Evolutionary conservation across 2,888 invertebrate genomes (phyloP), one percentile per base, ranked within the genome.

Genomic region (Drosophila maculinotata): DNA sequence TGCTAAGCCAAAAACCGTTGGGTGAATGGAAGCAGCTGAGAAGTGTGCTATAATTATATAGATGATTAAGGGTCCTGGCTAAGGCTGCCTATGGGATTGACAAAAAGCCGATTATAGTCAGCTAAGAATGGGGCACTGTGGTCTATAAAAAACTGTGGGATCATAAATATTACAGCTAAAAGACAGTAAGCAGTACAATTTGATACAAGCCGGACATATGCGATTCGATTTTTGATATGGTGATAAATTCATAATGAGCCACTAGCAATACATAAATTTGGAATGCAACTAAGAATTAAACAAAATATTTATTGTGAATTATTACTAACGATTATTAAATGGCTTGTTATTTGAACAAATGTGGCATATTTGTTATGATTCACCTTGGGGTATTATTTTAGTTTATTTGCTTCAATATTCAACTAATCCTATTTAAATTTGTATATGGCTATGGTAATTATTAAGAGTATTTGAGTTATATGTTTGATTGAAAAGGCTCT

Each of bases 1-100:
- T 84, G 82, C 68, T 70, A 51, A 41, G 68, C 56, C 49, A 49
- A 52, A 67, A 42, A 28, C 28, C 20, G 28, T 30, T 39, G 42
- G 44, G 25, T 30, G 30, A 15, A 25, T 26, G 7, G n/a, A 25
- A 48, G 30, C 35, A 30, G 14, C 25, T 30, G 30, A 64, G 59
- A 51, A 44, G 20, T 41, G 25, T 57, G 51, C 30, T 33, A 47
- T 57, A 66, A 57, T 65, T 71, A 54, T 65, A 41, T 31, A 35
- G 25, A 42, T 35, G 44, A 35, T 44, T 54, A 49, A n/a, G 42
- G 35, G 8, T 9, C 12, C 5, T n/a, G 14, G 14, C 1, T 20
- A 8, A 9, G 58, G 9, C 1, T 20, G 28, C 12, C 12, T 30
- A 26, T 33, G 30, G 38, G 15, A 15, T 38, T 33, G 70, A 45